Conservation (phyloP, 2,797 vertebrate species). For the Coendou prehensilis region DNA sequence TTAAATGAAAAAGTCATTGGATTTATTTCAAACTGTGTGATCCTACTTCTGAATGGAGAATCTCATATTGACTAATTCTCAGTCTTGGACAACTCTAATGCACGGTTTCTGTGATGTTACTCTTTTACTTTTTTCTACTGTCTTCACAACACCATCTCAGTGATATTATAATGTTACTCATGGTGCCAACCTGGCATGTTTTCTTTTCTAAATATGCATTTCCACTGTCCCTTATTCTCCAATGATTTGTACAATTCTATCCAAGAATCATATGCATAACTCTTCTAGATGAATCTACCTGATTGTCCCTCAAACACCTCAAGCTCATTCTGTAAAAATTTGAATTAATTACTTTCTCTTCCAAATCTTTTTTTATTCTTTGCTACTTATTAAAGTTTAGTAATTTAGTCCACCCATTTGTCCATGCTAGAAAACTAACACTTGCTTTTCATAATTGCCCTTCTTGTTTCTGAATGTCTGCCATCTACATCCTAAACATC, state of each 20-base stretch:
- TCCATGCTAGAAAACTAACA: neutral
- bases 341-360: neutral
- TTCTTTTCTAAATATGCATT: neutral
- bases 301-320: neutral
- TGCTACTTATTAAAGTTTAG: neutral
- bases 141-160: neutral
- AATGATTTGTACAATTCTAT: neutral
- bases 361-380: neutral
- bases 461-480: neutral
- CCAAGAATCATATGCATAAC: neutral
- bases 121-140: neutral
- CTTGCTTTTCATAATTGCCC: neutral
- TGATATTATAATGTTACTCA: neutral
- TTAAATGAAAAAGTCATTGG: neutral
- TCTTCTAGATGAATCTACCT: neutral
- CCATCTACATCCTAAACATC: neutral
- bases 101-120: neutral
- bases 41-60: neutral
- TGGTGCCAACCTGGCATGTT: neutral
- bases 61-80: neutral
- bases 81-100: neutral
- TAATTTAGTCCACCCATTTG: neutral
- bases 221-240: too few species aligned
- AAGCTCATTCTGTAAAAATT: neutral
- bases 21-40: neutral